Base-by-base conservation (phyloP, 2,113 vertebrate species). In the Heterotilapia buettikoferi region DNA sequence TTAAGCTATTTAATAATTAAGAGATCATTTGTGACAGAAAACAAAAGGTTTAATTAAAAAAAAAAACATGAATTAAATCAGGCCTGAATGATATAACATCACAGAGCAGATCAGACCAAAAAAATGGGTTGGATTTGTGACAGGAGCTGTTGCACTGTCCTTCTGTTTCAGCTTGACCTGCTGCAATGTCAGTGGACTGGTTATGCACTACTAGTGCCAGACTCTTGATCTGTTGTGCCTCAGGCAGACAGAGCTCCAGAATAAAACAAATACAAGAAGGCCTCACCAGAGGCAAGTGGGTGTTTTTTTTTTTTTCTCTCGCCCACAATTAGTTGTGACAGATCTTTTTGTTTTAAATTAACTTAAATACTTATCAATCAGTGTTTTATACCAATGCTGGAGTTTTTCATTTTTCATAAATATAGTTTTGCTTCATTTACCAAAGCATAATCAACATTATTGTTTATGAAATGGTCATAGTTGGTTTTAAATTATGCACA, bases 111-210 rank as follows among this genome's bases (percentile, higher is more conserved):
- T 86, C 79, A 80, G 85, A 84, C 6, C 56, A 26, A 82, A 84
- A 78, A 40, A 29, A 45, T 82, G 16, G 8, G 13, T 86, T 73
- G 40, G 16, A 80, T 90, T 26, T 84, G 33, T 71, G 36, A 86
- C 81, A 87, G 43, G 50, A 66, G 38, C 47, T 76, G 33, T 14
- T 76, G 11, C 36, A 40, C 19, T 47, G 84, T 50, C 86, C 83
- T 78, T 92, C 86, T 89, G 86, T 89, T 89, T 85, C 83, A 88
- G 80, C 61, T 82, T 88, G 80, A 91, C 86, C 84, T 89, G 71
- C n/a, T 59, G 83, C 83, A n/a, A 83, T 76, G 24, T 78, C 80
- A 9, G 6, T 7, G 24, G 78, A 45, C 61, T 21, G 26, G 61
- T 26, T 71, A 85, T 36, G 85, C 71, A 56, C 82, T 4, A 26